Evolutionary conservation across 2,888 invertebrate species (phyloP).

Genomic region (Amphiduros pacificus): DNA sequence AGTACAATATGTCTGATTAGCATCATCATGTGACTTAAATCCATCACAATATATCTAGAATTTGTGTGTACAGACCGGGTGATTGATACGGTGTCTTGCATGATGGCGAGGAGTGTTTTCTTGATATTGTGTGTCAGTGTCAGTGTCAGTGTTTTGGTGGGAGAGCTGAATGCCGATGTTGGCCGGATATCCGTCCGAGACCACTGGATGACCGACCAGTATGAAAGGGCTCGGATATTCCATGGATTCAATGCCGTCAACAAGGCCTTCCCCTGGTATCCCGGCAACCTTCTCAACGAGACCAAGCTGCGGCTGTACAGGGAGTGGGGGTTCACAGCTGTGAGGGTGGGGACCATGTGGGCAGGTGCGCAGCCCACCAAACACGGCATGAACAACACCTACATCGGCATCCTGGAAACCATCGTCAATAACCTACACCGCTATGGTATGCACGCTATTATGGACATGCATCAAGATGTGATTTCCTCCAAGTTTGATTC

Average conservation of each 20-base stretch:
- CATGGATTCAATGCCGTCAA: constrained; percentile 38
- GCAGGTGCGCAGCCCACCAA: constrained; percentile 34
- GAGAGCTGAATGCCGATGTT: not conserved
- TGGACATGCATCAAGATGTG: constrained; percentile 42
- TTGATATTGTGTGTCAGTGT: no score
- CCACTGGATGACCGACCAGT: constrained; percentile 33
- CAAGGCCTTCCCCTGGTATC: constrained; percentile 37
- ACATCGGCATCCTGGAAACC: constrained; percentile 26
- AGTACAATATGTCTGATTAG: no score
- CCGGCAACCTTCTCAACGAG: constrained; percentile 24
- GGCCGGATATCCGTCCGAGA: not conserved
- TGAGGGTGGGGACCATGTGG: constrained; percentile 47
- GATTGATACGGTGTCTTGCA: no score
- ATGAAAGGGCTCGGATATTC: constrained; percentile 33
- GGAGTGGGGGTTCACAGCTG: constrained; percentile 37
- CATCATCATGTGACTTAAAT: no score
- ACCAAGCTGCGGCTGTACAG: constrained; percentile 24
- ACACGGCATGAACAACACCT: constrained; percentile 28
- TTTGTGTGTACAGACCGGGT: no score
- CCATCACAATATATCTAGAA: no score
- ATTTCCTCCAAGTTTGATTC: constrained; percentile 27
- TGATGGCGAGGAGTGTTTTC: no score
- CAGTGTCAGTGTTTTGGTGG: no score
- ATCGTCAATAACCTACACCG: constrained; percentile 26
- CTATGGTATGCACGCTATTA: constrained; percentile 36